Percentiles rank a stretch among this genome's conserved stretches.
These are phyloP conservation scores for Microctonus aethiopoides DNA, from an alignment of 2,888 invertebrate genomes.

Conservation along the genomic window DNA sequence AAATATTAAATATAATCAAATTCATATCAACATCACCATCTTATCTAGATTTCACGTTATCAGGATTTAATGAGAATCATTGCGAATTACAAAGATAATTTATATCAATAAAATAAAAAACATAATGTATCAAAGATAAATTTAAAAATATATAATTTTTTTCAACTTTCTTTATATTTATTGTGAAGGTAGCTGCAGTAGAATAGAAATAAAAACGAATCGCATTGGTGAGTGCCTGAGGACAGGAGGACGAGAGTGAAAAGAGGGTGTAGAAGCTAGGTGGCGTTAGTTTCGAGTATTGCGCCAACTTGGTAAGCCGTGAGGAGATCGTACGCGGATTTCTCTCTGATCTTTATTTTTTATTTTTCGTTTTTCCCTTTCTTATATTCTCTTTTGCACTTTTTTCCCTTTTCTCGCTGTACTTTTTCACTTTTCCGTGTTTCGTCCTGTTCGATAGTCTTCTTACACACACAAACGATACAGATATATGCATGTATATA, in stretches of 20 bases:
- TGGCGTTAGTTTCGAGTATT: constrained; percentile 55
- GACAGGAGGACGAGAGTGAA: constrained; percentile 2
- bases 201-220: constrained; percentile 37
- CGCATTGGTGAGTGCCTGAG: constrained; percentile 27
- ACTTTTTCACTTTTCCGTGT: constrained; percentile 8
- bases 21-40: neutral
- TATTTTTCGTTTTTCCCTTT: constrained; percentile 9
- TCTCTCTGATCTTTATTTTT: constrained; percentile 42
- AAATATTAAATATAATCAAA: neutral
- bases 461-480: constrained; percentile 2
- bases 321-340: constrained; percentile 60
- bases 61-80: neutral
- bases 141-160: too few relatives aligned
- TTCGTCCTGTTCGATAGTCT: neutral
- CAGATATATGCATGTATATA: constrained; percentile 26
- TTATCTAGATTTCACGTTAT: neutral
- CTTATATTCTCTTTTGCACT: constrained; percentile 29
- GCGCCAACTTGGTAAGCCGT: constrained; percentile 63
- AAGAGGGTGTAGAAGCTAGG: constrained; percentile 18
- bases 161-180: neutral
- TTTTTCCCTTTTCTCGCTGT: constrained; percentile 3
- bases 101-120: too few relatives aligned
- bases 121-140: too few relatives aligned
- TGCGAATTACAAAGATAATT: too few relatives aligned
- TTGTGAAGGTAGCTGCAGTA: constrained; percentile 31